Evolutionary conservation across 1,140 invertebrate species (phyloP).

Genomic region (Drosophila nasuta): DNA sequence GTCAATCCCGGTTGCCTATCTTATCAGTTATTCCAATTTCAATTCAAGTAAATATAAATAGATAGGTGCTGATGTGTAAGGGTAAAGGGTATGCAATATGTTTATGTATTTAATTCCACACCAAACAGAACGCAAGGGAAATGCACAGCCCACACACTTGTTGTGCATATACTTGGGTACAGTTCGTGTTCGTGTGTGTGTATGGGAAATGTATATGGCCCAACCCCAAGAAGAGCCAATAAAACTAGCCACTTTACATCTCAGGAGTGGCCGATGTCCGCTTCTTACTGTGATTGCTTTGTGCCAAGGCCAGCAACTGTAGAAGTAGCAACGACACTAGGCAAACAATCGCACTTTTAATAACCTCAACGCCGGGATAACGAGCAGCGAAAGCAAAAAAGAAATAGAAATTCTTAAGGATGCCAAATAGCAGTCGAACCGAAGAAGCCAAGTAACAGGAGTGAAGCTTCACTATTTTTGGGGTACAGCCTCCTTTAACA

Average conservation of each 20-base stretch:
- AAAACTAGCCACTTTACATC: conserved; percentile 32
- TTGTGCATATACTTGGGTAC: neutral
- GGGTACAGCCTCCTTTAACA: neutral
- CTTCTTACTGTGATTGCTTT: conserved; percentile 39
- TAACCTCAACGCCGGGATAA: conserved; percentile 41
- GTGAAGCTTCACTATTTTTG: conserved; percentile 12
- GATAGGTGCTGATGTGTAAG: neutral
- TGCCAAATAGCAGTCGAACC: neutral
- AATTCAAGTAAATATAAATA: conserved; percentile 34
- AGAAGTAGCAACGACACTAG: conserved; percentile 4
- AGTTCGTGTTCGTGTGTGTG: neutral
- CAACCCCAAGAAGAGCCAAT: conserved; percentile 22
- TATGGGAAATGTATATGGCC: neutral
- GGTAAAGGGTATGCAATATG: neutral
- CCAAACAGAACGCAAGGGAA: conserved; percentile 2
- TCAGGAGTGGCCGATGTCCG: conserved; percentile 30
- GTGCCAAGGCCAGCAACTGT: conserved; percentile 26
- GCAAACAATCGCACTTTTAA: conserved; percentile 62
- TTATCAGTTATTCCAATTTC: conserved; percentile 54
- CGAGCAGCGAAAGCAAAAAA: neutral
- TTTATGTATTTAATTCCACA: conserved; percentile 10
- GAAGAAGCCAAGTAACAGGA: conserved; percentile 1
- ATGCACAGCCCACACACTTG: conserved; percentile 29
- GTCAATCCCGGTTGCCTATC: conserved; percentile 14
- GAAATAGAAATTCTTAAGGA: conserved; percentile 24